Conservation (phyloP, 2,888 invertebrate genomes). For the Drosophila quinaria region DNA sequence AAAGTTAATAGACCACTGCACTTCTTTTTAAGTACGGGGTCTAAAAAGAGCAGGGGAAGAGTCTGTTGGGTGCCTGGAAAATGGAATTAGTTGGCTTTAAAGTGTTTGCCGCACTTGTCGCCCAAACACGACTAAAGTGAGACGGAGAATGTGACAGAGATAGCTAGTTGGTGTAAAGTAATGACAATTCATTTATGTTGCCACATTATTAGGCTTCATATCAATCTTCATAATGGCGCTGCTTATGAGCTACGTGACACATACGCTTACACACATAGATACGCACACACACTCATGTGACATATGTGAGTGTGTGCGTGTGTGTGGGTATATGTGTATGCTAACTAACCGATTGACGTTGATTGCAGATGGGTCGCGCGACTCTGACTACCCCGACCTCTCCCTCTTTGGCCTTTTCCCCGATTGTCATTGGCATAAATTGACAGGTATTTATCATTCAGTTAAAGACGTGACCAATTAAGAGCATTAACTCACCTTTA, state of each 20-base stretch:
- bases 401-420: neutral
- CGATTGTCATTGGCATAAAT: conserved; percentile 47
- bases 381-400: conserved; percentile 64
- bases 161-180: conserved; percentile 41
- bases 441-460: conserved; percentile 74
- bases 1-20: too few species aligned
- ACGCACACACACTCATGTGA: conserved; percentile 18
- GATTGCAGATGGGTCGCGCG: conserved; percentile 71
- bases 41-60: conserved; percentile 7
- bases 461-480: conserved; percentile 75
- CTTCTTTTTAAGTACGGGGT: too few species aligned
- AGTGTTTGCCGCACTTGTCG: conserved; percentile 65
- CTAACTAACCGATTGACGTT: conserved; percentile 74
- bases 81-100: conserved; percentile 62
- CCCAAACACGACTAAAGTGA: conserved; percentile 10
- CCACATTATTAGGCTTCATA: conserved; percentile 77
- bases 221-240: conserved; percentile 76
- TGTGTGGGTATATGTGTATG: conserved; percentile 23
- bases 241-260: conserved; percentile 71
- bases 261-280: conserved; percentile 20
- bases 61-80: conserved; percentile 56
- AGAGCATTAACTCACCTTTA: conserved; percentile 61
- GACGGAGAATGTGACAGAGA: neutral
- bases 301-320: neutral
- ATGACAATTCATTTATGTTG: conserved; percentile 79